These are phyloP conservation scores for Orchesella flavescens DNA, from an alignment of 2,888 invertebrate genomes.

Conservation along the genomic window DNA sequence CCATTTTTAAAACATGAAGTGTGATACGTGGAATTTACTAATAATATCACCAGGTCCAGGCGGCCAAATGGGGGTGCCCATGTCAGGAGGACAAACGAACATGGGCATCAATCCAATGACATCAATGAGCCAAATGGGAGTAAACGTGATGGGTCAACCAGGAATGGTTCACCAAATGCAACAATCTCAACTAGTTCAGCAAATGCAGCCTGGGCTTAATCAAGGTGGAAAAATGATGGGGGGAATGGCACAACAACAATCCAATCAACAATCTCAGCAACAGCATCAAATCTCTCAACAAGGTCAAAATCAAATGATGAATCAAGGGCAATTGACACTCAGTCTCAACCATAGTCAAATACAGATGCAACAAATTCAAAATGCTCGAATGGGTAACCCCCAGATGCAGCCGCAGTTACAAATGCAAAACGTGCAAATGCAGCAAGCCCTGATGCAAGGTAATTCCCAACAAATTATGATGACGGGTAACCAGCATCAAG, in stretches of 20 bases:
- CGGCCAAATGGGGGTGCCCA: slow-evolving; percentile 56
- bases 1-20: no score
- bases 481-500: slow-evolving; percentile 35
- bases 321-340: slow-evolving; percentile 40
- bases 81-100: slow-evolving; percentile 62
- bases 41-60: slow-evolving; percentile 17
- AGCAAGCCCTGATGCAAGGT: slow-evolving; percentile 48
- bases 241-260: slow-evolving; percentile 43
- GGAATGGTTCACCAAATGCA: slow-evolving; percentile 73
- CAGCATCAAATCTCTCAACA: slow-evolving; percentile 75
- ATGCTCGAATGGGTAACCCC: slow-evolving; percentile 49
- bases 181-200: slow-evolving; percentile 62
- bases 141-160: slow-evolving; percentile 64
- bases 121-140: slow-evolving; percentile 59
- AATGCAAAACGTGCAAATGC: slow-evolving; percentile 65
- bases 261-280: slow-evolving; percentile 62
- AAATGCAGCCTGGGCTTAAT: slow-evolving; percentile 56
- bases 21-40: not conserved
- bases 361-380: slow-evolving; percentile 52
- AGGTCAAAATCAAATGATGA: slow-evolving; percentile 70
- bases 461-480: slow-evolving; percentile 56
- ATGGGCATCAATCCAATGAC: slow-evolving; percentile 66
- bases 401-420: slow-evolving; percentile 56
- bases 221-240: slow-evolving; percentile 46
- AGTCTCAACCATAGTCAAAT: slow-evolving; percentile 57